Evolutionary conservation across 2,797 vertebrate genomes (phyloP), one percentile per base, ranked within the genome.

Genomic region (Dicrostonyx torquatus): DNA sequence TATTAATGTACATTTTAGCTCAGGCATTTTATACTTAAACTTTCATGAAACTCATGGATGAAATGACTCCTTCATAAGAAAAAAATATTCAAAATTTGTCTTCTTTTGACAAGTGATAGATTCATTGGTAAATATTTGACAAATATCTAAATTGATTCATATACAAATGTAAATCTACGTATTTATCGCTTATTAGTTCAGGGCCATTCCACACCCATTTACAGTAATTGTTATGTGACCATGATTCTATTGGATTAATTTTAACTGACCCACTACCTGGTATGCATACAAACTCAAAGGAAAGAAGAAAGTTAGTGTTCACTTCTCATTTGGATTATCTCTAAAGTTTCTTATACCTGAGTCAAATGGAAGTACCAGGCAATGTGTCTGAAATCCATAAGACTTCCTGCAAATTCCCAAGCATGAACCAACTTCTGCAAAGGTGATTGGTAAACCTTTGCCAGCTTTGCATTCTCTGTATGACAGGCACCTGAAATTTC

Each of bases 91-190:
- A 82, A 48, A 10, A 11, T 80, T 4, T 91, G 12, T 29, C 18
- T 93, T 93, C 40, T 73, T 58, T 91, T 87, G 84, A 90, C n/a
- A 93, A 86, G 14, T 77, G n/a, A 88, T 91, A 94, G 66, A 1
- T n/a, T 93, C 62, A 88, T 93, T 84, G 75, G 68, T 64, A 92
- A 95, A 95, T 96, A 93, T 90, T 95, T 96, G 94, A 93, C 86
- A 89, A 91, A 89, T 91, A 70, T 80, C 80, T 78, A 88, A 89
- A 87, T 79, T 17, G 88, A 40, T 93, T 85, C 70, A 40, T 64
- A 80, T 70, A 40, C n/a, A 86, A 68, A 91, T 86, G 17, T 87
- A 93, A 91, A 66, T 92, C 77, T 55, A 29, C 66, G n/a, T 68
- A 12, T 89, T 82, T 96, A 31, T 53, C 70, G 2, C 85, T 14